Conservation (phyloP, 1,140 invertebrate species). For the Brachionus sp. region DNA sequence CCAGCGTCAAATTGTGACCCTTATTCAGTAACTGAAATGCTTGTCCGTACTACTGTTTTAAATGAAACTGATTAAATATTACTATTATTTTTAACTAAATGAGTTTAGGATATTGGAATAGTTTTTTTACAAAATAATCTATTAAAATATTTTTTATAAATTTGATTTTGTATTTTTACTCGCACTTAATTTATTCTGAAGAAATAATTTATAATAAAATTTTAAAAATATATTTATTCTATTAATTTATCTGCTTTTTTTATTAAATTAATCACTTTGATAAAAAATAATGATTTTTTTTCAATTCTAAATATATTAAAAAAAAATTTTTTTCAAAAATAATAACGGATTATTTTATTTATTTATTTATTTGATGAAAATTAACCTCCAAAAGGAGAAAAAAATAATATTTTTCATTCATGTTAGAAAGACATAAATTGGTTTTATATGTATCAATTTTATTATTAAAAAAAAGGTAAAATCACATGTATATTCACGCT, state of each 20-base stretch:
- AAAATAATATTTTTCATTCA: too few relatives aligned
- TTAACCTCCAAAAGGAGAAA: too few relatives aligned
- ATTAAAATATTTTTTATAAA: neutral
- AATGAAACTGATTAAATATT: constrained; percentile 45
- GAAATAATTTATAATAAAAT: neutral
- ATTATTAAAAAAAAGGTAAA: too few relatives aligned
- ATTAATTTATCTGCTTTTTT: neutral
- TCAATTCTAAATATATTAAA: too few relatives aligned
- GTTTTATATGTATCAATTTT: too few relatives aligned
- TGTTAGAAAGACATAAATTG: too few relatives aligned
- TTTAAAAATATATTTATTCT: neutral
- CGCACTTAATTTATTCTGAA: neutral
- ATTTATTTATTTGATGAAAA: too few relatives aligned
- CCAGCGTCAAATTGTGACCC: constrained; percentile 91
- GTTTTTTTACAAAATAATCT: neutral
- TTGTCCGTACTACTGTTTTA: constrained; percentile 53
- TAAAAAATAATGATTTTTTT: too few relatives aligned
- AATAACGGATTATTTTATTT: too few relatives aligned
- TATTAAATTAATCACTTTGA: too few relatives aligned
- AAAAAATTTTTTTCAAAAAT: too few relatives aligned
- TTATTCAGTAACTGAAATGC: constrained; percentile 63
- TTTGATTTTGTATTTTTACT: constrained; percentile 19
- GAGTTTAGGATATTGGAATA: neutral
- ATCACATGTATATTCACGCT: too few relatives aligned
- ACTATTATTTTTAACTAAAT: neutral